Conservation (phyloP, 2,888 invertebrate genomes). For the Polydrusus tereticollis region DNA sequence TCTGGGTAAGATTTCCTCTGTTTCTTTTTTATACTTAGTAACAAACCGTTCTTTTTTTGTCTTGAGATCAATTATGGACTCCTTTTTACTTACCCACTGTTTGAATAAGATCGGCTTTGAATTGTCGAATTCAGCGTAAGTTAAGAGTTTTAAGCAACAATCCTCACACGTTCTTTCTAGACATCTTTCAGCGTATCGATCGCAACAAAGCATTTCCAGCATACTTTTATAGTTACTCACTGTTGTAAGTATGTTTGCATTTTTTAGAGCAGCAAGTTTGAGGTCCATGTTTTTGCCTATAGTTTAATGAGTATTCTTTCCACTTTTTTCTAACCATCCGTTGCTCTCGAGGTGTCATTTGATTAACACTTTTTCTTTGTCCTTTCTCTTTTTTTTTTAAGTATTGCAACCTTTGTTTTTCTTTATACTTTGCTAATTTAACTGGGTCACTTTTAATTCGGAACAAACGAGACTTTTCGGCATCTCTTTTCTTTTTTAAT, state of each 20-base stretch:
- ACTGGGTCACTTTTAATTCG: background rate
- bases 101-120: background rate
- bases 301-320: background rate
- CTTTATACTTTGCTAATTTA: background rate
- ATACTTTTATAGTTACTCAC: background rate
- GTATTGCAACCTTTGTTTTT: background rate
- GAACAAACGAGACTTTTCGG: background rate
- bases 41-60: background rate
- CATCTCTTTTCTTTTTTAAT: slow-evolving; percentile 2
- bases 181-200: background rate
- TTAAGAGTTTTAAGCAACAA: background rate
- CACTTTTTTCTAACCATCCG: background rate
- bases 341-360: background rate
- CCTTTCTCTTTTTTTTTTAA: background rate
- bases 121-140: background rate
- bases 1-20: background rate
- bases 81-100: slow-evolving; percentile 2
- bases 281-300: slow-evolving; percentile 3
- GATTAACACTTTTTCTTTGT: background rate
- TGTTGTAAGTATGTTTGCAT: background rate
- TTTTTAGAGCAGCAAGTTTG: background rate
- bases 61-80: background rate
- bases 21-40: background rate
- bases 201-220: slow-evolving; percentile 3
- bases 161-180: background rate